Evolutionary conservation across 1,140 invertebrate genomes (phyloP).

Genomic region (Tetragonula clypearis): DNA sequence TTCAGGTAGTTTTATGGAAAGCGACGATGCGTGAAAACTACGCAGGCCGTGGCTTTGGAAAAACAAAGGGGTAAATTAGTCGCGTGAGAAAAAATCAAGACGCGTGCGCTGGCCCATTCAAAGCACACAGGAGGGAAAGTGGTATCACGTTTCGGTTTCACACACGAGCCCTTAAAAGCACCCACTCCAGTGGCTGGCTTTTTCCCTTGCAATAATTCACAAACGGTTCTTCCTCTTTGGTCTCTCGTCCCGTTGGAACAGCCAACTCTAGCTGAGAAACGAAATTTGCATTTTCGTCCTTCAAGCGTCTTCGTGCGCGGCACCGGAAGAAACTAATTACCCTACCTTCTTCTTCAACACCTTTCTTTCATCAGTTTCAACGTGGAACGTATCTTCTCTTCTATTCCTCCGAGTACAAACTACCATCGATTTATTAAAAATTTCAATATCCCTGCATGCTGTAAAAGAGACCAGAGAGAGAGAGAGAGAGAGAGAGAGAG

Average conservation of each 20-base stretch:
- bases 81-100: constrained; percentile 59
- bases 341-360: background rate
- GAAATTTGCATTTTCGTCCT: constrained; percentile 2
- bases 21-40: background rate
- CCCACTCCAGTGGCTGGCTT: background rate
- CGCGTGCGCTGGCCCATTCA: constrained; percentile 59
- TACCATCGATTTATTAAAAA: constrained; percentile 6
- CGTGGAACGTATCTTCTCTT: background rate
- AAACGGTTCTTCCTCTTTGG: background rate
- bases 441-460: background rate
- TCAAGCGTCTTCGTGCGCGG: background rate
- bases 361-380: background rate
- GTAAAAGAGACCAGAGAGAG: background rate
- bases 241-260: background rate
- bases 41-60: background rate
- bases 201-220: constrained; percentile 5
- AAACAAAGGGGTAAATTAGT: constrained; percentile 34
- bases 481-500: no score
- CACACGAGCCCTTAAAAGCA: constrained; percentile 53
- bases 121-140: constrained; percentile 39
- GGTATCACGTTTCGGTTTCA: constrained; percentile 56
- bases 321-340: background rate
- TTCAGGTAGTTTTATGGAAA: background rate
- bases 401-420: background rate
- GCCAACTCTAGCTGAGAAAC: background rate